Conservation (phyloP, 2,113 vertebrate genomes). For the Speoplatyrhinus poulsoni region DNA sequence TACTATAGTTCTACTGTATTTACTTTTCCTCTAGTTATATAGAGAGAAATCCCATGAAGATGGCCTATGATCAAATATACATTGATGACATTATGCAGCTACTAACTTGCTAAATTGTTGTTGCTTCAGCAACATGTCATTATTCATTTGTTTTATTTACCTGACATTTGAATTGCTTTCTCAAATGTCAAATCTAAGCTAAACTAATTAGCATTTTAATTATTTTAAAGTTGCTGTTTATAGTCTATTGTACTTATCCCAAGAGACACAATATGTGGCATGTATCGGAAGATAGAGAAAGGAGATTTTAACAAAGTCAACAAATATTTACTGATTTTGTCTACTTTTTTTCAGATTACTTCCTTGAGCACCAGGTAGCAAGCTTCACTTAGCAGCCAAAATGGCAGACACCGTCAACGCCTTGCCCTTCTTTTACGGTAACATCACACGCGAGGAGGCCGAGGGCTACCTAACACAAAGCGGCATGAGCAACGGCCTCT, state of each 20-base stretch:
- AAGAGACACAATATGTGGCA: too few species aligned
- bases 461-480: conserved; percentile 86
- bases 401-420: conserved; percentile 77
- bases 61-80: not conserved
- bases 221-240: too few species aligned
- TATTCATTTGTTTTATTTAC: too few species aligned
- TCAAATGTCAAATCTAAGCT: too few species aligned
- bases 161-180: too few species aligned
- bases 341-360: conserved; percentile 23
- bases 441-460: conserved; percentile 93
- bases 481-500: conserved; percentile 81
- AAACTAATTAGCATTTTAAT: too few species aligned
- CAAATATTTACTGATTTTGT: not conserved
- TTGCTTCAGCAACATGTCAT: too few species aligned
- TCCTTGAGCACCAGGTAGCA: conserved; percentile 9
- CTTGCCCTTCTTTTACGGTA: conserved; percentile 90
- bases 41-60: not conserved
- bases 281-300: not conserved
- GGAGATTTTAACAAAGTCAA: not conserved
- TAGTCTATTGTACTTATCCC: too few species aligned
- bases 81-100: not conserved
- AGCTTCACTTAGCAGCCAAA: conserved; percentile 5
- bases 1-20: not conserved
- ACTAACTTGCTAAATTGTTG: too few species aligned
- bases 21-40: not conserved